These are phyloP conservation scores for Psettodes erumei DNA, from an alignment of 2,113 vertebrate species.

Conservation along the genomic window DNA sequence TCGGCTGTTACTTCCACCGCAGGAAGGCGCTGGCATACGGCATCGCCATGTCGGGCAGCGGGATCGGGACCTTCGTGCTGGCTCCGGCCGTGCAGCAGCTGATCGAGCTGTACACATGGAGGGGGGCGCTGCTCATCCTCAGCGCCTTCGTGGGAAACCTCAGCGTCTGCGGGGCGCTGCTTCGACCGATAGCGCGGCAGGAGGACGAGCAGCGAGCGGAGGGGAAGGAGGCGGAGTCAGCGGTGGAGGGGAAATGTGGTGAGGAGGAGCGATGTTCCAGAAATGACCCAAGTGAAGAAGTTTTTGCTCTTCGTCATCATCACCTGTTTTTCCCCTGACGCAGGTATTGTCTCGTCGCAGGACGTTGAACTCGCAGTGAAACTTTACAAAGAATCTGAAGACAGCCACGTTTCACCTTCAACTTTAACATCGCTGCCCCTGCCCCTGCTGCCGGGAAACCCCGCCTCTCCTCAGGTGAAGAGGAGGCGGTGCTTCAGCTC, in stretches of 20 bases:
- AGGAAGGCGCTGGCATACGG: conserved; percentile 92
- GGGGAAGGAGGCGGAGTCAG: neutral
- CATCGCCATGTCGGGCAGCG: conserved; percentile 94
- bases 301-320: too few relatives aligned
- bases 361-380: conserved; percentile 19
- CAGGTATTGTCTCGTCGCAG: conserved; percentile 5
- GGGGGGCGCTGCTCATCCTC: conserved; percentile 92
- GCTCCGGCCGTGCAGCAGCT: conserved; percentile 92
- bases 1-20: conserved; percentile 92
- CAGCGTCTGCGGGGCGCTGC: conserved; percentile 93
- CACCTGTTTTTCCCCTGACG: neutral
- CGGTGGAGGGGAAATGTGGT: neutral
- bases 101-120: conserved; percentile 95
- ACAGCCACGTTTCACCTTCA: neutral
- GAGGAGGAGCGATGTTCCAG: neutral
- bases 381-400: neutral
- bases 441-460: neutral
- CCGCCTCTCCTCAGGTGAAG: neutral
- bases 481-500: conserved; percentile 50
- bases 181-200: conserved; percentile 86
- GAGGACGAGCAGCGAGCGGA: conserved; percentile 61
- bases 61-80: conserved; percentile 94
- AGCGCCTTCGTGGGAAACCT: conserved; percentile 94
- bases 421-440: neutral
- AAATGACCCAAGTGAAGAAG: too few relatives aligned